Conservation (phyloP, 2,888 invertebrate species). For the Andrena trimmerana region DNA sequence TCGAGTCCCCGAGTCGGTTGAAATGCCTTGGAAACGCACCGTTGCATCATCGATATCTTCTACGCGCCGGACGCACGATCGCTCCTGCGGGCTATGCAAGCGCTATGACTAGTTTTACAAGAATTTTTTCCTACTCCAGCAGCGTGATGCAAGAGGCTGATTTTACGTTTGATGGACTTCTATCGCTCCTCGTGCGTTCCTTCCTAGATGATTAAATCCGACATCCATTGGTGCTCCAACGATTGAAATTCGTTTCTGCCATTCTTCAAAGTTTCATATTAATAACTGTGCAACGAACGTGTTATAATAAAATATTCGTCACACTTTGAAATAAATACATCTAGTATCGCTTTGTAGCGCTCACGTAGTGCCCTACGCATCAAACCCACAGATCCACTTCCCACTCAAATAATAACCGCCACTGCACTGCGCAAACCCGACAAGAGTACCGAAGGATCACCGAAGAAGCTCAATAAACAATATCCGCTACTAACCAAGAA, state of each 20-base stretch:
- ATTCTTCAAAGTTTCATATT: not conserved
- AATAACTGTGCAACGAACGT: not conserved
- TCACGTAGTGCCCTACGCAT: no score
- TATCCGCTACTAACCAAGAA: no score
- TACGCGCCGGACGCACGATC: conserved; percentile 7
- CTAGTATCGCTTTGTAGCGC: no score
- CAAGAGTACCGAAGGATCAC: no score
- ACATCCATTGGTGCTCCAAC: not conserved
- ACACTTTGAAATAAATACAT: no score
- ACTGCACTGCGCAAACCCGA: no score
- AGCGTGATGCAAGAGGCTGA: conserved; percentile 24
- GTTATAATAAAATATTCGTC: no score
- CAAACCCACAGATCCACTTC: no score
- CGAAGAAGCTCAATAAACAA: no score
- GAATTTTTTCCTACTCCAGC: conserved; percentile 28
- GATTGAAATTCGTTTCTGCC: not conserved
- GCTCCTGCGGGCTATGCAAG: conserved; percentile 14
- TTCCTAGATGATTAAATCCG: not conserved
- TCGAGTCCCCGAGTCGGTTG: not conserved
- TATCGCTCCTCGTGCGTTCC: not conserved
- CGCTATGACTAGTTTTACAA: conserved; percentile 39
- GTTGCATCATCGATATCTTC: conserved; percentile 46
- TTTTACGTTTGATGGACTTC: conserved; percentile 27
- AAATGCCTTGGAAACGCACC: conserved; percentile 13
- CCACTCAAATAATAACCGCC: no score